Conservation (phyloP, 2,888 invertebrate genomes). For the Amiota mariae region DNA sequence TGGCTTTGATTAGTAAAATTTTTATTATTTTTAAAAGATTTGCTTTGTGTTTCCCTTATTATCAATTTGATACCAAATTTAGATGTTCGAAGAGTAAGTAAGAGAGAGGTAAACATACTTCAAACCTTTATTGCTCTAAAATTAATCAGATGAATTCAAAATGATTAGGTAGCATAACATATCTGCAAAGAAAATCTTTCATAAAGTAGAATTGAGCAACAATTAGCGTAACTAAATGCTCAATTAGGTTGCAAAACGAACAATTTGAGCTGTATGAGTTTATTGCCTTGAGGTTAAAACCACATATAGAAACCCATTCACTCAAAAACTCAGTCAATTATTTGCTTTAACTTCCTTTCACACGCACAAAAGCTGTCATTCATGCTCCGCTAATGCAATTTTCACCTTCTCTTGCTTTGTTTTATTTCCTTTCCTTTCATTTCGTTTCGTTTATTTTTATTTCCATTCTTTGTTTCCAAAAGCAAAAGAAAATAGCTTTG, state of each 20-base stretch:
- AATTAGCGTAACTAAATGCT: slow-evolving; percentile 66
- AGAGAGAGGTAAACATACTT: no score
- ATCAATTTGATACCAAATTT: no score
- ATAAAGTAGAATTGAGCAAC: slow-evolving; percentile 25
- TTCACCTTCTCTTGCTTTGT: slow-evolving; percentile 47
- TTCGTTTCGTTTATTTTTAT: slow-evolving; percentile 54
- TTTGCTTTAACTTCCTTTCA: slow-evolving; percentile 11
- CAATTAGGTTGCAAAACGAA: slow-evolving; percentile 59
- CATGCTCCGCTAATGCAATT: slow-evolving; percentile 53
- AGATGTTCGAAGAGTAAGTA: no score
- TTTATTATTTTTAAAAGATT: no score
- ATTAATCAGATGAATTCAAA: no score
- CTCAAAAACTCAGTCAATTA: not conserved
- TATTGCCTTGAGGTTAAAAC: not conserved
- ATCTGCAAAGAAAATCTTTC: no score
- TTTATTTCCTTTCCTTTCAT: slow-evolving; percentile 51
- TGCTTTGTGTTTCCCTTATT: no score
- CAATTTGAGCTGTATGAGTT: slow-evolving; percentile 30
- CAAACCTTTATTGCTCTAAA: no score
- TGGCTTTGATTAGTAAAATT: no score
- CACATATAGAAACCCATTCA: not conserved
- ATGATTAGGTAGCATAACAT: no score
- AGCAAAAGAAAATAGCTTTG: not conserved
- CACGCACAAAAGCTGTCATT: not conserved
- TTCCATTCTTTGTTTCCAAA: slow-evolving; percentile 34